These are phyloP conservation scores for Phacellophora camtschatica DNA, from an alignment of 30 jellyfish, hydroid and myxozoan genomes.

Conservation along the genomic window DNA sequence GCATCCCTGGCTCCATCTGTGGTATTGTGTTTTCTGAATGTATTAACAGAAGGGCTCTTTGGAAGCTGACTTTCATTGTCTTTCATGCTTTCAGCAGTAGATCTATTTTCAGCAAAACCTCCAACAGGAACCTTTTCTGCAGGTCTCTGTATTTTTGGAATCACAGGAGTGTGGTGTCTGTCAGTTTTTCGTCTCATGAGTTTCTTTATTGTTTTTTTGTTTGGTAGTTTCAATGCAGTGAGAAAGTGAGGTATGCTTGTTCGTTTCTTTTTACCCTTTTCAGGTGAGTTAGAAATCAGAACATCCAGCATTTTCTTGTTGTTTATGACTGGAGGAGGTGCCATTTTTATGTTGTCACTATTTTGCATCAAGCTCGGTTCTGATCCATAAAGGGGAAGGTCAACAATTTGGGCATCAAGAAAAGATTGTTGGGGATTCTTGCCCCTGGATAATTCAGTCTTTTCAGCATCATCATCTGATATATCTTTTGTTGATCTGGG, in stretches of 20 bases:
- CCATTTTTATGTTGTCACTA: background rate
- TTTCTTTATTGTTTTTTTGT: constrained; percentile 61
- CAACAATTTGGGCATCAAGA: background rate
- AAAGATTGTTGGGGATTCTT: background rate
- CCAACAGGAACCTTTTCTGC: background rate
- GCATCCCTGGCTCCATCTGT: background rate
- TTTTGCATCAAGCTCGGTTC: background rate
- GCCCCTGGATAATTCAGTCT: background rate
- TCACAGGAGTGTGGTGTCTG: constrained; percentile 32
- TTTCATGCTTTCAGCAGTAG: background rate
- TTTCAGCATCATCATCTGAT: background rate
- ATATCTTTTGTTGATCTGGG: constrained; percentile 23
- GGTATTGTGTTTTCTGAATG: constrained; percentile 23
- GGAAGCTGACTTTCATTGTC: background rate
- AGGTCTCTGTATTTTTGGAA: constrained; percentile 13
- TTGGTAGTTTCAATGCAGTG: constrained; percentile 76
- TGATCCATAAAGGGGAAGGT: constrained; percentile 11
- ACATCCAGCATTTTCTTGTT: constrained; percentile 40
- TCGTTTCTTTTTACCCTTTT: constrained; percentile 48
- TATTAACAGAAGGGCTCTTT: constrained; percentile 50
- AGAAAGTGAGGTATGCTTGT: constrained; percentile 73
- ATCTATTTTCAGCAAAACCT: background rate
- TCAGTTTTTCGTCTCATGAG: constrained; percentile 56
- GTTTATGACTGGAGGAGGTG: constrained; percentile 60
- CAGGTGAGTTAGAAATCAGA: constrained; percentile 48